Conservation (phyloP, 2,888 invertebrate genomes). For the Hybos culiciformis region DNA sequence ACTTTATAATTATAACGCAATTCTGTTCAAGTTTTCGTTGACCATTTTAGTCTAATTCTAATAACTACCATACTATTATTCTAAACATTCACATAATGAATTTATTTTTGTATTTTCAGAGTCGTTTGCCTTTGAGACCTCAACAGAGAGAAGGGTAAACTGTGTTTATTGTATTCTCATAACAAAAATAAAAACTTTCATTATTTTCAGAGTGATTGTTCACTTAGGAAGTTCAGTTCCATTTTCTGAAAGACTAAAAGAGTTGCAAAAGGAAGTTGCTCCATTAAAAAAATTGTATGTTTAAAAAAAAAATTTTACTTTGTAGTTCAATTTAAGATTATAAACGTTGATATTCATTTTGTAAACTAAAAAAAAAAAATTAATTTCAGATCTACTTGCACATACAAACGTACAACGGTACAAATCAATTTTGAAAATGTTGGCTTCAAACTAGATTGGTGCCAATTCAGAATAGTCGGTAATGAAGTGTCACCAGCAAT, state of each 20-base stretch:
- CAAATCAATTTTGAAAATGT: slow-evolving; percentile 69
- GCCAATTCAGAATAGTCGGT: slow-evolving; percentile 66
- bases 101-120: no score
- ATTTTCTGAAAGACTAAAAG: slow-evolving; percentile 45
- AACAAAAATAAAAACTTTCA: neutral
- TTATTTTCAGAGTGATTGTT: slow-evolving; percentile 48
- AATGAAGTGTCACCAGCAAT: slow-evolving; percentile 30
- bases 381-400: slow-evolving; percentile 69
- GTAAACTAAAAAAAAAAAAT: no score
- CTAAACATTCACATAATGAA: no score
- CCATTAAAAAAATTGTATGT: slow-evolving; percentile 64
- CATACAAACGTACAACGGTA: slow-evolving; percentile 73
- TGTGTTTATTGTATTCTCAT: slow-evolving; percentile 1
- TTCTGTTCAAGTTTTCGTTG: no score
- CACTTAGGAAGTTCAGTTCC: slow-evolving; percentile 62
- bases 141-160: slow-evolving; percentile 68
- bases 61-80: no score
- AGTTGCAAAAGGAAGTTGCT: slow-evolving; percentile 58
- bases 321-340: no score
- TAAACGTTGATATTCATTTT: no score
- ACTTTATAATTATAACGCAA: no score
- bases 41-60: no score
- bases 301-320: no score
- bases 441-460: slow-evolving; percentile 76
- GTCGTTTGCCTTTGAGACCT: slow-evolving; percentile 65